Evolutionary conservation across 2,797 vertebrate genomes (phyloP), one percentile per base, ranked within the genome.

Genomic region (Siniperca undulata): DNA sequence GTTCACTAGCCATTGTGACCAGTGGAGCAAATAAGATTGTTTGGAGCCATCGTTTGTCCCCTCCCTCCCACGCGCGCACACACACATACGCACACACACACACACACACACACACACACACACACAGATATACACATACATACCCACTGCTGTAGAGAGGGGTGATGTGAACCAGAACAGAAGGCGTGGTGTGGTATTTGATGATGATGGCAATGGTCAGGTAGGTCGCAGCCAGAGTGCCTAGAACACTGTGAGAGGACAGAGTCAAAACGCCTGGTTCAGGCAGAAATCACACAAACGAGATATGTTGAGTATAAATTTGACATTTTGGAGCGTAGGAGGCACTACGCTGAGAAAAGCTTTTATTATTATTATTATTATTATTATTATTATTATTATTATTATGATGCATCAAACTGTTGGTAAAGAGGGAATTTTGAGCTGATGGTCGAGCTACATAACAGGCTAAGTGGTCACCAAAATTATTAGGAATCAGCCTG

Each of bases 211-310:
- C 96, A 27, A 96, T 76, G 14, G 97, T 97, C 92, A 99, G 94
- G 94, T 99, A 99, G 88, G 95, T 96, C 2, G 98, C 97, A 0
- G 98, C 97, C 86, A 99, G 81, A 0, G 98, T 99, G 6, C 98
- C 98, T 68, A 99, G 94, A 83, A 97, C 94, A 86, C 98, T 99
- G 80, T 0, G 44, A 83, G 60, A 84, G 60, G 46, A 89, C 61
- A 64, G 68, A 86, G 59, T 86, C 36, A 56, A 56, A 75, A 64
- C 0, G 0, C 2, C 10, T 9, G 46, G 13, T 61, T 88, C 66
- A 85, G 40, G 78, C 46, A 77, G 20, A 62, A 38, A 71, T 52
- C 61, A 30, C 3, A 60, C 22, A 62, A 30, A 30, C 30, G 30
- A 30, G 30, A 30, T 30, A 30, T 30, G 3, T 30, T 30, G 30